Conservation (phyloP, 2,888 invertebrate genomes). For the Thecophora atra region DNA sequence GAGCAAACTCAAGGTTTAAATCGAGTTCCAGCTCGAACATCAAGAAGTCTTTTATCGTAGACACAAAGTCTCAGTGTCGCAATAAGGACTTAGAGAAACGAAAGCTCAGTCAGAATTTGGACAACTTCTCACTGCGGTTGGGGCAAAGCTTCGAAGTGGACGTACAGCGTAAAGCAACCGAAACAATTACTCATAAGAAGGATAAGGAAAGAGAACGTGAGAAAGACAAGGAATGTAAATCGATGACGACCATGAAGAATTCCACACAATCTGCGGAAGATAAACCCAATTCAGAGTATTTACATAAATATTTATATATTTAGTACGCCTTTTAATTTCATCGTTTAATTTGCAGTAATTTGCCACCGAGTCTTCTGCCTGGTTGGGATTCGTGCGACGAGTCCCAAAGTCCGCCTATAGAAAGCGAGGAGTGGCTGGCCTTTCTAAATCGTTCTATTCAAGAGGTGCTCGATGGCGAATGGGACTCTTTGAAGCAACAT, state of each 20-base stretch:
- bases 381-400: slow-evolving; percentile 67
- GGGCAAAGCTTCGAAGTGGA: slow-evolving; percentile 58
- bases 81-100: slow-evolving; percentile 64
- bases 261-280: slow-evolving; percentile 58
- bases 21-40: slow-evolving; percentile 55
- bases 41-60: slow-evolving; percentile 50
- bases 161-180: slow-evolving; percentile 51
- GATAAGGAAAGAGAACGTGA: slow-evolving; percentile 44
- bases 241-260: slow-evolving; percentile 48
- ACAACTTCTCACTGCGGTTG: slow-evolving; percentile 65
- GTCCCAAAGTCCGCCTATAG: slow-evolving; percentile 74
- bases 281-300: slow-evolving; percentile 58
- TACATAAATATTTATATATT: slow-evolving; percentile 20
- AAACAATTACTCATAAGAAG: slow-evolving; percentile 50
- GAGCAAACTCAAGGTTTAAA: slow-evolving; percentile 51
- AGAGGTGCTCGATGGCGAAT: slow-evolving; percentile 83
- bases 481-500: slow-evolving; percentile 77
- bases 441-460: slow-evolving; percentile 83
- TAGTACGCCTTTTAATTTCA: not conserved
- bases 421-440: slow-evolving; percentile 87
- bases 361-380: slow-evolving; percentile 61
- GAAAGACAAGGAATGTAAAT: slow-evolving; percentile 38
- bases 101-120: slow-evolving; percentile 66
- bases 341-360: slow-evolving; percentile 59
- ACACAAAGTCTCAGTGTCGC: slow-evolving; percentile 43